Evolutionary conservation across 2,113 vertebrate species (phyloP), one percentile per base, ranked within the genome.

Genomic region (Callipepla squamata): DNA sequence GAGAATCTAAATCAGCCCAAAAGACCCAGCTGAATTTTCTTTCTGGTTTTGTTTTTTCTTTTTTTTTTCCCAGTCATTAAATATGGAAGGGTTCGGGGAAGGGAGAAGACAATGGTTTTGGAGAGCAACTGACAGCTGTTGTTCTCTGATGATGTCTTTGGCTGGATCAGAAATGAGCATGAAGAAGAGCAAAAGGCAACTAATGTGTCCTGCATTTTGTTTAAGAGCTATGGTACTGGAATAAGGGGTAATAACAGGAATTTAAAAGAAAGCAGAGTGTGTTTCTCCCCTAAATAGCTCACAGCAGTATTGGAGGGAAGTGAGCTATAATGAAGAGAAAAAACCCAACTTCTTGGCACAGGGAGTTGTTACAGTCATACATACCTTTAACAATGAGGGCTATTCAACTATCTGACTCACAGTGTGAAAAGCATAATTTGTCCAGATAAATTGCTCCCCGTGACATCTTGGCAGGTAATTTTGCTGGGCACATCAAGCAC

Each of bases 301-400:
- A 66, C 53, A 79, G 63, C 26, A 69, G 26, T 26, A 80, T 32
- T 51, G 90, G 80, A 74, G 20, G 63, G 28, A 84, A 80, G 85
- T 21, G 55, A 13, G 50, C 5, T 14, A 21, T 53, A 90, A 67
- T 0, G 65, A 22, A 93, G 28, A 85, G 34, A 30, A 50, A 63
- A 87, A 93, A 15, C 7, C 0, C 36, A 85, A 13, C 50, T 40
- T 70, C 50, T 75, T 91, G 50, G 28, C 23, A 32, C 0, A 0
- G 53, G 32, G 11, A 63, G 53, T 6, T 72, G 25, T 63, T 73
- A 55, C 0, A 11, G 63, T 61, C 73, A 59, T 6, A 11, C 4
- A 44, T 8, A 61, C 0, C 0, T 38, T 92, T 76, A 47, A 76
- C 59, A 85, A 79, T 13, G n/a, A 2, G 12, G 23, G 19, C 53